Base-by-base conservation (phyloP, 2,888 invertebrate genomes). In the Nymphalis c-album region DNA sequence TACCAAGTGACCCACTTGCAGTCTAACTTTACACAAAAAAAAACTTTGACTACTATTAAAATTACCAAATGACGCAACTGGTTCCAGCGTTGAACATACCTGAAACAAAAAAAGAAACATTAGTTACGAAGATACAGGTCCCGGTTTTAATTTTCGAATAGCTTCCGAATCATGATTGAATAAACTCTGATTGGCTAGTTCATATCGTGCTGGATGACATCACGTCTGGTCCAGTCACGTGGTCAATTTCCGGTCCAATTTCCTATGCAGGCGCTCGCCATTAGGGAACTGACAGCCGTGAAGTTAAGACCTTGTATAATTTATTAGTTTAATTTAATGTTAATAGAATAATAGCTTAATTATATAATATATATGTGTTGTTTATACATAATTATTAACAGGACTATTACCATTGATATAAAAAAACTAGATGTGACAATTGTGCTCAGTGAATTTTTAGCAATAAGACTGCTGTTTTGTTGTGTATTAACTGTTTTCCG, bases 191-290 rank as follows among this genome's bases (percentile, higher is more conserved):
- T 91, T 90, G 89, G 88, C 85, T 83, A 84, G 86, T 86, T 84
- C 85, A 80, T 83, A 84, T 85, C 84, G 83, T 82, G 81, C 80
- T 79, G 83, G 83, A 86, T 87, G 86, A 86, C 85, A 86, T 82
- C 83, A 81, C 81, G 79, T 86, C 88, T 88, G 85, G 83, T 77
- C 80, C 77, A 80, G 87, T 85, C 87, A 86, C 85, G 84, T 87
- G 85, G 82, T 81, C 86, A 84, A 91, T 91, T 90, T 91, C 91
- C 91, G 82, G 80, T 77, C 74, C 84, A 85, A 90, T 88, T 86
- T 91, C 89, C 90, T 79, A 81, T 83, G 83, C 83, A 84, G 83
- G 79, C 80, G 77, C 63, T 70, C 74, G 62, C 64, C 69, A 65
- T 71, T 73, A 60, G 65, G 8, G 59, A 63, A 18, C 64, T 60